Conservation (phyloP, 2,888 invertebrate species). For the Charanyca ferruginea region DNA sequence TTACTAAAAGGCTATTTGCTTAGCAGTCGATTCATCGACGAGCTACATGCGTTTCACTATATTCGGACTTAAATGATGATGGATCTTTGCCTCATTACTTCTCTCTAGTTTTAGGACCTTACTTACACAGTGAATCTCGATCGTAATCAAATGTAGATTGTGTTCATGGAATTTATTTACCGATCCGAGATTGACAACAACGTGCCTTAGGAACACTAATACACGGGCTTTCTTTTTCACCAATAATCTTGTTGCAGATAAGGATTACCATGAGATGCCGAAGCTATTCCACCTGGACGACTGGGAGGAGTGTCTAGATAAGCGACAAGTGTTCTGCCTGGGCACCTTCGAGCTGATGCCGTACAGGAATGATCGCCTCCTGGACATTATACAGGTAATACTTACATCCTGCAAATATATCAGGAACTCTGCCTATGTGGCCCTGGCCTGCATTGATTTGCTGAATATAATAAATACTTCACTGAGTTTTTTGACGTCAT, state of each 20-base stretch:
- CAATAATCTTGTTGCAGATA: conserved; percentile 59
- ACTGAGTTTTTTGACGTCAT: too few relatives aligned
- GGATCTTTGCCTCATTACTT: neutral
- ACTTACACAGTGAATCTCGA: too few relatives aligned
- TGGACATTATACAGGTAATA: conserved; percentile 61
- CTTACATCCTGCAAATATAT: neutral
- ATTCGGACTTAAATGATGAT: neutral
- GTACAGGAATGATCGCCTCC: conserved; percentile 58
- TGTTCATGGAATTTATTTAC: too few relatives aligned
- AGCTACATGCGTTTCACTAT: too few relatives aligned
- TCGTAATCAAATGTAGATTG: too few relatives aligned
- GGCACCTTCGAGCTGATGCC: conserved; percentile 74
- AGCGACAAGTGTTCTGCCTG: conserved; percentile 74
- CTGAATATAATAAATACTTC: too few relatives aligned
- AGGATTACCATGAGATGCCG: conserved; percentile 74
- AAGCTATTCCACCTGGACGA: conserved; percentile 78
- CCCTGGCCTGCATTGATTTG: too few relatives aligned
- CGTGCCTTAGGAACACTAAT: too few relatives aligned
- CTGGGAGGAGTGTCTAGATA: conserved; percentile 73
- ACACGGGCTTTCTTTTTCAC: too few relatives aligned
- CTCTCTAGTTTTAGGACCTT: neutral
- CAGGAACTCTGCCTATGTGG: too few relatives aligned
- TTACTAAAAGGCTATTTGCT: neutral
- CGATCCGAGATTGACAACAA: too few relatives aligned
- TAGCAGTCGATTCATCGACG: too few relatives aligned